Base-by-base conservation (phyloP, 1,140 invertebrate species). In the Nasonia longicornis region DNA sequence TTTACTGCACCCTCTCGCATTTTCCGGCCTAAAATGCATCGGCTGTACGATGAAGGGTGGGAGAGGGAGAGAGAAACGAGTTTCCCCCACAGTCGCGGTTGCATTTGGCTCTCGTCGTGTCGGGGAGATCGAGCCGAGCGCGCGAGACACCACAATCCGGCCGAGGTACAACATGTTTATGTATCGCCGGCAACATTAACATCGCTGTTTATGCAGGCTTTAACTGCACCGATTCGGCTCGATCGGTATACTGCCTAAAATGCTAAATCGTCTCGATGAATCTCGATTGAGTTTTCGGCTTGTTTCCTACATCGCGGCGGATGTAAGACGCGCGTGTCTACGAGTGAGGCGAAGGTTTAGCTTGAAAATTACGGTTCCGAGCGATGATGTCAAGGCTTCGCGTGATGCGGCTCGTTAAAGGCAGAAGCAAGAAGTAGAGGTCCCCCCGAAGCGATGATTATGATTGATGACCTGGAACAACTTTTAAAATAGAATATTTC, bases 141-240 rank as follows among this genome's bases (percentile, higher is more conserved):
- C 75, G 85, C 63, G 69, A 71, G 69, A 71, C 45, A 86, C 86
- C 86, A 82, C 86, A 87, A 86, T 87, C 82, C 85, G 52, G 86
- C 87, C 84, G 82, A 85, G 85, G 84, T 85, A 85, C 86, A 86
- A 83, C 85, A 86, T 88, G 87, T 87, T 88, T 88, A 87, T 88
- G 87, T 87, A 87, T 87, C 85, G 85, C 83, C 82, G 82, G 84
- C 79, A 84, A 84, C 86, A 87, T 88, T 86, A 87, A 88, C 87
- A 86, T 87, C 79, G 85, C 86, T 87, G 86, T 88, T 88, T 88
- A 88, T 87, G 87, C 85, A 84, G 83, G 86, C 85, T 87, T 87
- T 87, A 87, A 87, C 86, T 86, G 87, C 80, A 77, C 79, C 74
- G 63, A 35, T 3, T 26, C 12, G 1, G 14, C 38, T 3, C 11